These are phyloP conservation scores for Pyrrhia umbra DNA, from an alignment of 2,888 invertebrate genomes.

Conservation along the genomic window DNA sequence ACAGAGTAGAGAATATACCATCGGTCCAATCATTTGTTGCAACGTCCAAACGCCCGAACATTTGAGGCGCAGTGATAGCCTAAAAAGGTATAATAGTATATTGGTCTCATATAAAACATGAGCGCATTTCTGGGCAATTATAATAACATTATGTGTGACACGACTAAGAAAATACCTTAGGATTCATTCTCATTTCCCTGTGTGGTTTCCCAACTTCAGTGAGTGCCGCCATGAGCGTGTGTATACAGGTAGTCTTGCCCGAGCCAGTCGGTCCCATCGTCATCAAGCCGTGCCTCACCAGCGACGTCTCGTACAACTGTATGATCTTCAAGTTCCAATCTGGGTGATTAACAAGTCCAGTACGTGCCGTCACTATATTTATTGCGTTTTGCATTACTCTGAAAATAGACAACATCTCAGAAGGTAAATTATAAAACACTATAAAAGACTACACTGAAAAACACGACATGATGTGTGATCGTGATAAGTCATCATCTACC, in stretches of 20 bases:
- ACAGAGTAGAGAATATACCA: constrained; percentile 97
- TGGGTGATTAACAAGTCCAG: constrained; percentile 94
- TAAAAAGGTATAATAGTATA: constrained; percentile 64
- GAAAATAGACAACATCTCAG: not conserved
- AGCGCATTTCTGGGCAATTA: too few relatives aligned
- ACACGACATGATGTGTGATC: too few relatives aligned
- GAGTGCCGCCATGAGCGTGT: constrained; percentile 94
- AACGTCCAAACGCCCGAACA: constrained; percentile 97
- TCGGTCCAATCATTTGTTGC: constrained; percentile 98
- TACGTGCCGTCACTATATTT: constrained; percentile 90
- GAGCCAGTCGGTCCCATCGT: constrained; percentile 97
- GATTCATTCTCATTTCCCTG: constrained; percentile 97
- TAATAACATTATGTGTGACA: too few relatives aligned
- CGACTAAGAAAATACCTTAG: constrained; percentile 91
- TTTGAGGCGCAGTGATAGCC: constrained; percentile 97
- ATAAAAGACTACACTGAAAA: not conserved
- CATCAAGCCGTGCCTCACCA: constrained; percentile 97
- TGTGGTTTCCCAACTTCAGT: constrained; percentile 95
- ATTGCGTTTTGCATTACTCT: constrained; percentile 95
- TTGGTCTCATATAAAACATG: too few relatives aligned
- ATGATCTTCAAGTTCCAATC: constrained; percentile 97
- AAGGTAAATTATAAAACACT: not conserved
- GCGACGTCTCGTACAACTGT: constrained; percentile 95
- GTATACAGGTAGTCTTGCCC: constrained; percentile 95
- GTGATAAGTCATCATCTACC: too few relatives aligned